Conservation (phyloP, 2,888 invertebrate genomes). For the Hypomecis punctinalis region DNA sequence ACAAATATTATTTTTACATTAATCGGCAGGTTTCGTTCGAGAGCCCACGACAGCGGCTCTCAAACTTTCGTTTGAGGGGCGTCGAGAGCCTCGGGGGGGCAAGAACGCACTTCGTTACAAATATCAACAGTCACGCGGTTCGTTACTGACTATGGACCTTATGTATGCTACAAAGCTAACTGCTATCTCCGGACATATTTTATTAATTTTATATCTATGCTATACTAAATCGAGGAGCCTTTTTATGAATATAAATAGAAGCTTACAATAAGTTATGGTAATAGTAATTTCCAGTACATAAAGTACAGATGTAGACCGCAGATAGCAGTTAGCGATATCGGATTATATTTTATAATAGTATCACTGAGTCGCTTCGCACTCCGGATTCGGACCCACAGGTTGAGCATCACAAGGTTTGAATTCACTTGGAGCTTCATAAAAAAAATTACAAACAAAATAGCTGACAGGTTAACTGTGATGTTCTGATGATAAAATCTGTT, state of each 20-base stretch:
- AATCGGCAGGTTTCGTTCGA: conserved; percentile 9
- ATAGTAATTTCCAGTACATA: background rate
- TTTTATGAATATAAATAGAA: conserved; percentile 4
- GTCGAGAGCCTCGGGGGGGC: conserved; percentile 18
- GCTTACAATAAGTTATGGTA: background rate
- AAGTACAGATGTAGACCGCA: background rate
- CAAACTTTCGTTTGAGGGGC: conserved; percentile 26
- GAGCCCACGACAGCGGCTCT: conserved; percentile 15
- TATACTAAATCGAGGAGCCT: conserved; percentile 1
- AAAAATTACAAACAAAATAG: too few relatives aligned
- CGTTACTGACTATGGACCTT: conserved; percentile 16
- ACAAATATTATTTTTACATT: background rate
- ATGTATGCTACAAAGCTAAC: conserved; percentile 1
- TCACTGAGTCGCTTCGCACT: background rate
- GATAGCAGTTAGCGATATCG: conserved; percentile 1
- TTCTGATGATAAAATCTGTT: too few relatives aligned
- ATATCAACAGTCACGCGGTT: conserved; percentile 11
- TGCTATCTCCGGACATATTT: conserved; percentile 10
- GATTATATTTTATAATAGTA: conserved; percentile 9
- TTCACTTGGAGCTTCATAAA: background rate
- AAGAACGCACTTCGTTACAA: conserved; percentile 8
- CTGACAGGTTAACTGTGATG: too few relatives aligned
- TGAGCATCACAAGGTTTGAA: background rate
- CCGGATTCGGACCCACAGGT: background rate
- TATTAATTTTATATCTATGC: background rate